Evolutionary conservation across 2,888 invertebrate species (phyloP).

Genomic region (Hemistola chrysoprasaria): DNA sequence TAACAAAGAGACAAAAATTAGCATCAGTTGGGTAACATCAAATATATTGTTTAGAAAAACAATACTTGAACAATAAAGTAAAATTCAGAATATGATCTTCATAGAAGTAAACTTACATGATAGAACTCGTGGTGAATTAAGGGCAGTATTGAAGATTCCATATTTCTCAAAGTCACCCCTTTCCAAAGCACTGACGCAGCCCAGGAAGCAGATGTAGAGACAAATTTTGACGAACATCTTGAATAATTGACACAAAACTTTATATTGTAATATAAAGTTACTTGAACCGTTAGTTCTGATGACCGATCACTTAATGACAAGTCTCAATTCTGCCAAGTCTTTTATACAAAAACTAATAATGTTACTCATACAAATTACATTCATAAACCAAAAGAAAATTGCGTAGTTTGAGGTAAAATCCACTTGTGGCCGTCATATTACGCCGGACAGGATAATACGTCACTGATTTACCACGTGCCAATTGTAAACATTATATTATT

Average conservation of each 20-base stretch:
- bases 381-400: neutral
- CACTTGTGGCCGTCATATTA: neutral
- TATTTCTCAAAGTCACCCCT: constrained; percentile 15
- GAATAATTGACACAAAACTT: neutral
- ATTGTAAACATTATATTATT: too few relatives aligned
- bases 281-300: too few relatives aligned
- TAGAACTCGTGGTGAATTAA: constrained; percentile 11
- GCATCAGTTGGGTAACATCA: too few relatives aligned
- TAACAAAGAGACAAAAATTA: constrained; percentile 11
- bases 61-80: too few relatives aligned
- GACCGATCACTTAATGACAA: too few relatives aligned
- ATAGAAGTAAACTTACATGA: constrained; percentile 16
- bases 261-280: neutral
- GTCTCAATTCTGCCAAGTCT: too few relatives aligned
- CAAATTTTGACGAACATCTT: constrained; percentile 15
- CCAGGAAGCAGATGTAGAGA: constrained; percentile 5
- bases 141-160: constrained; percentile 9
- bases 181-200: constrained; percentile 7
- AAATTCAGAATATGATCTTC: too few relatives aligned
- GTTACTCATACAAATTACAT: neutral
- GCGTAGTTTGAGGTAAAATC: neutral
- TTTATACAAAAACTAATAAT: neutral
- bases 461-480: too few relatives aligned
- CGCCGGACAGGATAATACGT: neutral
- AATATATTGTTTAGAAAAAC: too few relatives aligned